These are phyloP conservation scores for Sitobion miscanthi DNA, from an alignment of 1,140 invertebrate genomes.

Conservation along the genomic window DNA sequence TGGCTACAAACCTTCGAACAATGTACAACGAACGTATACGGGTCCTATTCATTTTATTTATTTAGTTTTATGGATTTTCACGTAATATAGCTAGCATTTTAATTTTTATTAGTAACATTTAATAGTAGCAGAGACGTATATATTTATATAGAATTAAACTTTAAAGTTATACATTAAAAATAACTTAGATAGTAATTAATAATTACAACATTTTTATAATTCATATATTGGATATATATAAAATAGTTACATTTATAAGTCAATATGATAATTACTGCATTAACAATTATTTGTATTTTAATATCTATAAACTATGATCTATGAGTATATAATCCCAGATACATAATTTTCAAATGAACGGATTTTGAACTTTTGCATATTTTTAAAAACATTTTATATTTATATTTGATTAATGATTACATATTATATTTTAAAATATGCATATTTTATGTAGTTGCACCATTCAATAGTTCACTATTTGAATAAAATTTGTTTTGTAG, in stretches of 20 bases:
- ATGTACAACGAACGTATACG: no score
- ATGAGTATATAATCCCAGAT: not conserved
- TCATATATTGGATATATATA: not conserved
- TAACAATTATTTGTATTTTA: not conserved
- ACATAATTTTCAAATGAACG: not conserved
- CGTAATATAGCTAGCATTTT: not conserved
- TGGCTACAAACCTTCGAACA: no score
- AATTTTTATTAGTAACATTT: not conserved
- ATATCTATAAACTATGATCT: not conserved
- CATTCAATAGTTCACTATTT: not conserved
- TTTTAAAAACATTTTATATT: not conserved
- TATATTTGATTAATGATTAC: no score
- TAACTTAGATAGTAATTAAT: not conserved
- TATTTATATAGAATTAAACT: not conserved
- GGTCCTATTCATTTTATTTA: no score
- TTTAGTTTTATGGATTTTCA: not conserved
- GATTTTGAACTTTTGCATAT: not conserved
- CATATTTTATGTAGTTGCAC: no score
- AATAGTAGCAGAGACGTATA: not conserved
- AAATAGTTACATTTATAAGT: not conserved
- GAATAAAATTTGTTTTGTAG: not conserved
- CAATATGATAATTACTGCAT: not conserved
- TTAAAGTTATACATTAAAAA: not conserved
- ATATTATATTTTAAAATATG: no score
- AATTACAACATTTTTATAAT: not conserved